These are phyloP conservation scores for Limanda limanda DNA, from an alignment of 2,113 vertebrate genomes.

Conservation along the genomic window DNA sequence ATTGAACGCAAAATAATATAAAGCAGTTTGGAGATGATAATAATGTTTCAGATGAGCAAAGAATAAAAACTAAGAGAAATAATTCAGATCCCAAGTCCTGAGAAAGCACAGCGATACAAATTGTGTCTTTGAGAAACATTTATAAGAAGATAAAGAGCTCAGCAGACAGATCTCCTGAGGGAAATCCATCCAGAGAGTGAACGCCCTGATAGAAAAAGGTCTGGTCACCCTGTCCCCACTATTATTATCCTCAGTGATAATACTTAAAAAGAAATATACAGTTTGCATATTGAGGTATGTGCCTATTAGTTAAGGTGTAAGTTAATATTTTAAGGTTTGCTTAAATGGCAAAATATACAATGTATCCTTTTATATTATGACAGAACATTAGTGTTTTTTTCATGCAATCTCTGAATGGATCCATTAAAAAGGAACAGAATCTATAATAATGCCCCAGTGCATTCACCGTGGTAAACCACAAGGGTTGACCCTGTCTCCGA, in stretches of 20 bases:
- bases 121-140: background rate
- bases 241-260: background rate
- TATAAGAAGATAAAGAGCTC: background rate
- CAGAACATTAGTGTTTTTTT: background rate
- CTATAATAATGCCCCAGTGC: background rate
- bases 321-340: background rate
- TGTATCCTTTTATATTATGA: background rate
- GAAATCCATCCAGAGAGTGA: background rate
- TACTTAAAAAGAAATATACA: background rate
- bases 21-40: no score
- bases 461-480: background rate
- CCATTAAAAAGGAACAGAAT: constrained; percentile 3
- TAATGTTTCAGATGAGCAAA: background rate
- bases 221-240: background rate
- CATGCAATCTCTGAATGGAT: background rate
- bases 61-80: no score
- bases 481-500: background rate
- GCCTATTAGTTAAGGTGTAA: background rate
- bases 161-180: background rate
- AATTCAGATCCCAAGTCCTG: background rate
- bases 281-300: background rate
- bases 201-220: background rate
- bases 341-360: background rate
- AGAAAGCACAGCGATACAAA: background rate
- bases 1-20: no score